Base-by-base conservation (phyloP, 2,888 invertebrate species). In the Muscina levida region DNA sequence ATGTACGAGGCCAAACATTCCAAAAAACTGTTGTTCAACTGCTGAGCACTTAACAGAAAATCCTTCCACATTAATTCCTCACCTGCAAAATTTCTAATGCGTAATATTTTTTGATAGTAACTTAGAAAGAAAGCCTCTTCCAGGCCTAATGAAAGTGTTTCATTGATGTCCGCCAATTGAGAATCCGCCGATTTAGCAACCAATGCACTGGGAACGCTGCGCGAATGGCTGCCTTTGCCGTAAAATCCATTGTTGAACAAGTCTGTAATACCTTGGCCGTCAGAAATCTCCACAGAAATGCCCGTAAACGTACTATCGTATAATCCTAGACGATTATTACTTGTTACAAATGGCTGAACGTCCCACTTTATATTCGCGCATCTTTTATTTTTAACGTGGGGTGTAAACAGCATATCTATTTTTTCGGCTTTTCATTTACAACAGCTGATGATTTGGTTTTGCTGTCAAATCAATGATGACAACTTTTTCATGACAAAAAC, bases 81-180 rank as follows among this genome's bases (percentile, higher is more conserved):
- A 22, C 92, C 92, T 65, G 92, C 88, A 71, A 91, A 86, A 85
- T 93, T 91, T 22, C 91, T 87, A 70, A 96, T 91, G 86, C 93
- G 91, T 59, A 97, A 90, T 85, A 95, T 94, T 37, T 94, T 93
- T 17, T 96, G 87, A 13, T 92, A 93, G 87, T 92, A 93, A 46
- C 92, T 90, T 22, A 97, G 91, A 84, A 96, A 96, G 86, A 95
- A 95, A 1, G 96, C 94, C 91, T 97, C 97, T 89, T 95, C 95
- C 67, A 94, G 91, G 1, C 93, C 92, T n/a, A 96, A 89, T 86
- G 93, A 92, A 4, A 95, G 89, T 22, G 92, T 93, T 90, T 95
- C 95, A 70, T 91, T 71, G 24, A 13, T 13, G 0, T 56, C 68
- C 2, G 15, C 68, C 3, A 8, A 31, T 31, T 31, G 31, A 31